phyloP scores from a whole-genome alignment of 2,797 vertebrate species.

The Sciaenops ocellatus region DNA sequence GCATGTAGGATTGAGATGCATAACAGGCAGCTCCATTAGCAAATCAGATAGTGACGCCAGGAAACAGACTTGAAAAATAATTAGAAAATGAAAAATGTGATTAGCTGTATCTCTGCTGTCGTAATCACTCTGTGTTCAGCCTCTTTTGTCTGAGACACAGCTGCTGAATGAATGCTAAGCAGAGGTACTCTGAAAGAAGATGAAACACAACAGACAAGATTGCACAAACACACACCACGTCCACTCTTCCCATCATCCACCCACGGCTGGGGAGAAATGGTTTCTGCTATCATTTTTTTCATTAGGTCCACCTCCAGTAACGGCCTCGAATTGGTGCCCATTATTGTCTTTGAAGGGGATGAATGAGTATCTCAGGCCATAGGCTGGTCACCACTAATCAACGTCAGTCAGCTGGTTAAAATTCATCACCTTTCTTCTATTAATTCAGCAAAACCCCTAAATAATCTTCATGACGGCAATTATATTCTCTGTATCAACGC shows the following conservation, averaged over 20 bases:
- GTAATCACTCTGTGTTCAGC: constrained; percentile 11
- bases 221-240: not conserved
- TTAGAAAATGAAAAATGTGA: constrained; percentile 25
- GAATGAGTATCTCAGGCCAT: not conserved
- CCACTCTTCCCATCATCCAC: constrained; percentile 36
- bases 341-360: not conserved
- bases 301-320: constrained; percentile 18
- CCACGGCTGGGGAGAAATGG: constrained; percentile 6
- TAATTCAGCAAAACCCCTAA: not conserved
- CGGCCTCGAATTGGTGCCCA: not conserved
- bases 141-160: constrained; percentile 27
- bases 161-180: not conserved
- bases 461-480: constrained; percentile 3
- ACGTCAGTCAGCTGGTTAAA: not conserved
- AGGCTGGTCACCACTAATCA: constrained; percentile 20
- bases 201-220: not conserved
- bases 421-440: constrained; percentile 10
- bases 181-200: not conserved
- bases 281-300: constrained; percentile 19
- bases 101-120: constrained; percentile 15
- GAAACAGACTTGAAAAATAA: constrained; percentile 40
- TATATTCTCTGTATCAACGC: not conserved
- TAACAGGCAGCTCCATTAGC: not conserved
- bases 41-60: constrained; percentile 23
- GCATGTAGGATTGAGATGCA: not conserved